Evolutionary conservation across 2,113 vertebrate genomes (phyloP), one percentile per base, ranked within the genome.

Genomic region (Sorex araneus): DNA sequence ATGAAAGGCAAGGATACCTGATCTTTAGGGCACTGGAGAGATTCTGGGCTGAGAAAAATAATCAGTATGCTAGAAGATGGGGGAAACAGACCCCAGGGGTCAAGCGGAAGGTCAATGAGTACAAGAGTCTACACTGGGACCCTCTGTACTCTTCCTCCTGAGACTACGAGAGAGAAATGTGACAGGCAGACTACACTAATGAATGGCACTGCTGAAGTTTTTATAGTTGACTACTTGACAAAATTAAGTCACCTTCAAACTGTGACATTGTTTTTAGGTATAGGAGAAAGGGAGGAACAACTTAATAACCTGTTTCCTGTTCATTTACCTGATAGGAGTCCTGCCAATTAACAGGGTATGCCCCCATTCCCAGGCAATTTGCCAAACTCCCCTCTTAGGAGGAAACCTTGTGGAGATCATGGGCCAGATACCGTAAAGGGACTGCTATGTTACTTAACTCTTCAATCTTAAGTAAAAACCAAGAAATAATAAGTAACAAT

Each of bases 101-200:
- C 0, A 3, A n/a, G 25, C 0, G 36, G n/a, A 69, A 81, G 10
- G 36, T 40, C 9, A 67, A 15, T 34, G 2, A 18, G 30, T 16
- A 40, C 2, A 57, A 57, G 47, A 57, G n/a, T 77, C 45, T 90
- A 4, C 3, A 30, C 2, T 43, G n/a, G 5, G 21, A 10, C 43
- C 15, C 34, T 82, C 6, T 25, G 4, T 13, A 6, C 25, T 45
- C 76, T 13, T 16, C 47, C 23, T 34, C 8, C 13, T 47, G 13
- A 19, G 43, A 2, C 32, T 45, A 27, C 0, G 1, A 45, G 4
- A 25, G 45, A 86, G 25, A 85, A 8, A 1, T 1, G n/a, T 50
- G 19, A 9, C 8, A 69, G 0, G 9, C 40, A 21, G 1, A 6
- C 23, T 76, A 34, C 12, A 0, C 12, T 19, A 25, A 2, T 47